These are phyloP conservation scores for Dascillus cervinus DNA, from an alignment of 2,888 invertebrate genomes.

Conservation along the genomic window DNA sequence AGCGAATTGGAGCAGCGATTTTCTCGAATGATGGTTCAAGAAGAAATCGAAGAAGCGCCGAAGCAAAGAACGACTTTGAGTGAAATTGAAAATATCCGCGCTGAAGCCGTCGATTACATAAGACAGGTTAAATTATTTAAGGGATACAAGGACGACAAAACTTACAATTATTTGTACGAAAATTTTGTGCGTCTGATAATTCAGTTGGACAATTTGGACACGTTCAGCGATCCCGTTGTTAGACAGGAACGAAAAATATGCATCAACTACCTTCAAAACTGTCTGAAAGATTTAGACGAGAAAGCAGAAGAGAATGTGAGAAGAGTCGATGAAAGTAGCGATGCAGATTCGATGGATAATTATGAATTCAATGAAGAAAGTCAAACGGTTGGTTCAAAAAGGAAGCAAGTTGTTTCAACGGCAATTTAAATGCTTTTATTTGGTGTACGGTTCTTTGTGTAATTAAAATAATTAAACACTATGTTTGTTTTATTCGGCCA, in stretches of 20 bases:
- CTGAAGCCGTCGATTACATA: no score
- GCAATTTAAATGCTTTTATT: no score
- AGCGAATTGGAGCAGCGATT: no score
- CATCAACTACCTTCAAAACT: background rate
- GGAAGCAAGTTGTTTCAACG: no score
- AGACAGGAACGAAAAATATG: background rate
- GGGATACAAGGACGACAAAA: slow-evolving; percentile 10
- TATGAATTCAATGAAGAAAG: no score
- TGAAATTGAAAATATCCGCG: no score
- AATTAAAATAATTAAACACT: no score
- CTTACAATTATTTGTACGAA: slow-evolving; percentile 12
- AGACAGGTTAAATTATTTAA: slow-evolving; percentile 4
- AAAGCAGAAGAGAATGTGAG: background rate
- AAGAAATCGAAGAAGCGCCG: background rate
- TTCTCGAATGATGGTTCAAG: no score
- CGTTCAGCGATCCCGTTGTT: background rate
- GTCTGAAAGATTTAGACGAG: background rate
- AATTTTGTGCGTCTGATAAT: slow-evolving; percentile 10
- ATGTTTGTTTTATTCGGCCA: no score
- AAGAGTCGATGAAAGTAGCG: background rate
- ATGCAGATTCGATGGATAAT: background rate
- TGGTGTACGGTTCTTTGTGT: no score
- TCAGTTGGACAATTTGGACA: slow-evolving; percentile 7
- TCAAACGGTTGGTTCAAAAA: no score
- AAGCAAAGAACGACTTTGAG: no score